These are phyloP conservation scores for Caenorhabditis uteleia DNA, from an alignment of 2,888 invertebrate species.

Conservation along the genomic window DNA sequence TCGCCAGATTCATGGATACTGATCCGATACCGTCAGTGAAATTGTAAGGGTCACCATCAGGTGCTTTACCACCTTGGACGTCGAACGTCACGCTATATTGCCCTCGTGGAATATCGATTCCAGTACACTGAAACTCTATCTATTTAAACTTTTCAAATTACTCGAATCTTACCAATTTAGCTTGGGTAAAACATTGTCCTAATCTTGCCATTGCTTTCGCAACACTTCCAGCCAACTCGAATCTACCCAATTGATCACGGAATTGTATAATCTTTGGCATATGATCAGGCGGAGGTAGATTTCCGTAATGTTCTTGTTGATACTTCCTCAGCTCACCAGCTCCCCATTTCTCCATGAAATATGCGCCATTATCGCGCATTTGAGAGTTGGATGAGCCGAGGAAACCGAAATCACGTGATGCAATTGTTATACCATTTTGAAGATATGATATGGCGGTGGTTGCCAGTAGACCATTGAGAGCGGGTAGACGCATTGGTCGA, in stretches of 20 bases:
- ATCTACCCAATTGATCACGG: conserved; percentile 16
- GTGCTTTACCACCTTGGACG: conserved; percentile 22
- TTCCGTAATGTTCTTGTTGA: neutral
- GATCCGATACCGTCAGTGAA: conserved; percentile 61
- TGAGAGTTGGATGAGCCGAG: conserved; percentile 69
- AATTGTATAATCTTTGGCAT: conserved; percentile 13
- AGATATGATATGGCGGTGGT: conserved; percentile 38
- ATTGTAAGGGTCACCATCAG: conserved; percentile 2
- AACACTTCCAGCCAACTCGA: conserved; percentile 38
- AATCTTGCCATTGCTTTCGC: conserved; percentile 70
- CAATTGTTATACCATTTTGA: conserved; percentile 48
- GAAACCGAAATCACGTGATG: conserved; percentile 58
- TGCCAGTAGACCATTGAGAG: conserved; percentile 43
- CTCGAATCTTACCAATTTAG: conserved; percentile 6
- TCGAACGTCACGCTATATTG: conserved; percentile 4
- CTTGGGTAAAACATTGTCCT: conserved; percentile 70
- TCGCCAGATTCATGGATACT: conserved; percentile 35
- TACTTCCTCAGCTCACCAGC: neutral
- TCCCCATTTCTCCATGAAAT: conserved; percentile 38
- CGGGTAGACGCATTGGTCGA: conserved; percentile 30
- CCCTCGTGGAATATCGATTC: neutral
- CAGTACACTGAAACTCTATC: neutral
- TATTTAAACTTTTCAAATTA: conserved; percentile 17
- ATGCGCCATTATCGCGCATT: conserved; percentile 67
- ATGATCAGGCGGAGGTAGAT: neutral